Evolutionary conservation across 2,797 vertebrate genomes (phyloP).

Genomic region (Melanotaenia boesemani): DNA sequence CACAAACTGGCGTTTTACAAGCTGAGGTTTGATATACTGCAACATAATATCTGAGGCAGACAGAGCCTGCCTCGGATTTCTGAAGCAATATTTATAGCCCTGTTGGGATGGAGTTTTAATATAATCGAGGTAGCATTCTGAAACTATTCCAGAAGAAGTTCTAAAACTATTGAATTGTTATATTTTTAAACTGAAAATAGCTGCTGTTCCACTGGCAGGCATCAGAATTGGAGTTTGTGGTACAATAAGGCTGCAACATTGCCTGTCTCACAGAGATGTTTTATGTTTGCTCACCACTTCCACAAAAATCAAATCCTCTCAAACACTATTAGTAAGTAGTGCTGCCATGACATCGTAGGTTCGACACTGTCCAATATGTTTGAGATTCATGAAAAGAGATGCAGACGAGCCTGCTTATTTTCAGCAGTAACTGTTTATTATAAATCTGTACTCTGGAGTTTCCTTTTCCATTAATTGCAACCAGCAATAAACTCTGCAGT

Average conservation of each 20-base stretch:
- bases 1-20: neutral
- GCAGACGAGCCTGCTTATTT: neutral
- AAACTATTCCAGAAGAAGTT: neutral
- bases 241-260: neutral
- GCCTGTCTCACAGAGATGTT: neutral
- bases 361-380: neutral
- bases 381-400: neutral
- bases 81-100: slow-evolving; percentile 14
- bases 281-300: neutral
- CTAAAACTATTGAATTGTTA: neutral
- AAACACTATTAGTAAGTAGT: neutral
- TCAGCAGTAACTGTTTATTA: neutral
- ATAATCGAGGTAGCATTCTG: neutral
- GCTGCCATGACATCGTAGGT: neutral
- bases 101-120: slow-evolving; percentile 16
- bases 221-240: neutral
- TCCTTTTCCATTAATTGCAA: neutral
- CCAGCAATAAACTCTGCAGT: neutral
- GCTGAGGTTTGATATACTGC: slow-evolving; percentile 7
- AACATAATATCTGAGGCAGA: slow-evolving; percentile 4
- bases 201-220: neutral
- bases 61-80: slow-evolving; percentile 1
- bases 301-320: neutral
- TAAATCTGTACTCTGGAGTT: too few species aligned
- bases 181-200: neutral